Conservation (phyloP, 2,797 vertebrate genomes). For the Acanthis flammea region DNA sequence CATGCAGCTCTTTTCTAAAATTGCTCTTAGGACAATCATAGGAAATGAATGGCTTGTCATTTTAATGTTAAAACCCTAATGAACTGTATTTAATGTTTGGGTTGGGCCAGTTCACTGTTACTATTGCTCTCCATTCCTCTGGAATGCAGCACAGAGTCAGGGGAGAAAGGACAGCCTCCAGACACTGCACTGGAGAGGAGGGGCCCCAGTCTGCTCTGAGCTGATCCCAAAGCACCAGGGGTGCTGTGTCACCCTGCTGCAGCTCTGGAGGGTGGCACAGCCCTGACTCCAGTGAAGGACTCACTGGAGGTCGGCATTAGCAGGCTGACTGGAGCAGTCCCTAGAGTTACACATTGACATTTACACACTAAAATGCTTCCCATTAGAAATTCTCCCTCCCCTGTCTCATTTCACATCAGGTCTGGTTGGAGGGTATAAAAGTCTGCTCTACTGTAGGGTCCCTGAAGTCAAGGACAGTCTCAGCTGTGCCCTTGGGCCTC, state of each 20-base stretch:
- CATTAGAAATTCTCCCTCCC: not conserved
- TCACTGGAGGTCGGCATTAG: fast-evolving
- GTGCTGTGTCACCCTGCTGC: not conserved
- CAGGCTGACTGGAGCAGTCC: not conserved
- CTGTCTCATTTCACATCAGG: not conserved
- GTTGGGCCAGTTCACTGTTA: not conserved
- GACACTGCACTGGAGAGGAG: fast-evolving
- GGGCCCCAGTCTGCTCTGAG: not conserved
- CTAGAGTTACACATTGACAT: not conserved
- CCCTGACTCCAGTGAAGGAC: not conserved
- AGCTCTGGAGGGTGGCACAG: not conserved
- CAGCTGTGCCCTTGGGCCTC: not conserved
- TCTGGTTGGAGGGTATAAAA: not conserved
- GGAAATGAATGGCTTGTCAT: not conserved
- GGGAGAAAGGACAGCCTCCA: not conserved
- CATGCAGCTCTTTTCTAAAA: not conserved
- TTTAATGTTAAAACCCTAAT: constrained; percentile 1
- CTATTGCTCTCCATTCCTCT: not conserved
- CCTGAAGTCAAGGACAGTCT: not conserved
- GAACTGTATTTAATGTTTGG: not conserved
- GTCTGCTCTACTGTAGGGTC: not conserved
- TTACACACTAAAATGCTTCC: not conserved
- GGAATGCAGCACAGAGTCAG: not conserved
- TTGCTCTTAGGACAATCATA: not conserved
- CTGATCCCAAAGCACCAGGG: not conserved